A percentile compares a stretch with the other conserved stretches of the same genome.
Evolutionary conservation across 2,113 vertebrate species (phyloP).

Genomic region (Peromyscus leucopus): DNA sequence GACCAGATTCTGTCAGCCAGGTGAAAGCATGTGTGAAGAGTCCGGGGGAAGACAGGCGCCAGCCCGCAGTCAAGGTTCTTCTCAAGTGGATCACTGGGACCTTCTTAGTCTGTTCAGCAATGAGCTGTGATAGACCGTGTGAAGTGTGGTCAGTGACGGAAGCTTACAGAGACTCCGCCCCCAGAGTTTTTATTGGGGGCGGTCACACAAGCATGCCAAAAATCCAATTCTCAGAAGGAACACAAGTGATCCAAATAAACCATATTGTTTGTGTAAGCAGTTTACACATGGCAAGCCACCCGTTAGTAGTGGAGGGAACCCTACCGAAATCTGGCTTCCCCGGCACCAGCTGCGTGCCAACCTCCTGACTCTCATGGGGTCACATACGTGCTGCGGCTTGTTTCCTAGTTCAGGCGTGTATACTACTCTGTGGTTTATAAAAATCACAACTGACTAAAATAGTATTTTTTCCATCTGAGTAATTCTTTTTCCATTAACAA

Average conservation of each 20-base stretch:
- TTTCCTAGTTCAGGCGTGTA: not conserved
- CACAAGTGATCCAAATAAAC: not conserved
- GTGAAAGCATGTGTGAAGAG: not conserved
- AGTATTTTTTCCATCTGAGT: not conserved
- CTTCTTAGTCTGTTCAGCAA: not conserved
- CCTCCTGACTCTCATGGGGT: not conserved
- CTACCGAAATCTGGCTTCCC: not conserved
- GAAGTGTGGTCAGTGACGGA: not conserved
- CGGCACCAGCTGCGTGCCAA: not conserved
- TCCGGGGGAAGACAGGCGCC: not conserved
- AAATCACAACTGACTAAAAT: not conserved
- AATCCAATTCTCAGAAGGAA: slow-evolving; percentile 7
- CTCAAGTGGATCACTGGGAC: not conserved
- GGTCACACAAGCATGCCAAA: not conserved
- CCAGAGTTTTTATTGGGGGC: not conserved
- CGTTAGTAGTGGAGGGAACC: not conserved
- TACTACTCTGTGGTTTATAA: not conserved
- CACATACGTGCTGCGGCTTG: not conserved
- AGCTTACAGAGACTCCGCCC: not conserved
- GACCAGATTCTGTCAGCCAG: not conserved
- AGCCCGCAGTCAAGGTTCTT: not conserved
- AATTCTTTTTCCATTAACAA: slow-evolving; percentile 14
- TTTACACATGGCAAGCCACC: not conserved
- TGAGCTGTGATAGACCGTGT: not conserved
- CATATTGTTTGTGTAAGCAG: not conserved